A percentile compares a stretch with the other conserved stretches of the same genome.
These are phyloP conservation scores for Ormyrus labotus DNA, from an alignment of 2,888 invertebrate genomes.

Conservation along the genomic window DNA sequence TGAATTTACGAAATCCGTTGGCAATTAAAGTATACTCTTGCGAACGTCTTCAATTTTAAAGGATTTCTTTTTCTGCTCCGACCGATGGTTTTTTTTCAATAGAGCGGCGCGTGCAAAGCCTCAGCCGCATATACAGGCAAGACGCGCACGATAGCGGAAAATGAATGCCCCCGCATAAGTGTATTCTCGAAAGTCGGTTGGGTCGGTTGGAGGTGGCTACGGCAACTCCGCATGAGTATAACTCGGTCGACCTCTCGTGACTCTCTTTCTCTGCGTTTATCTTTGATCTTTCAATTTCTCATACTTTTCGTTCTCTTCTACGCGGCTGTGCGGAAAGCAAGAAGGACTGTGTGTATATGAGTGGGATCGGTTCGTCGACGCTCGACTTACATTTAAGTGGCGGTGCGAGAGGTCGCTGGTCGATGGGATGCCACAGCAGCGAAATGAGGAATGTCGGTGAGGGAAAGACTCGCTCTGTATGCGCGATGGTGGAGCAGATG, in stretches of 20 bases:
- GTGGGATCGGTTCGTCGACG: conserved; percentile 39
- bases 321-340: conserved; percentile 35
- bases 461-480: not conserved
- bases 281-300: conserved; percentile 72
- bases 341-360: not conserved
- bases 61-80: not conserved
- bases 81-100: conserved; percentile 5
- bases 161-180: conserved; percentile 70
- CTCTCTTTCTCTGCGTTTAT: conserved; percentile 61
- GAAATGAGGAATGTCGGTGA: not conserved
- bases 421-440: conserved; percentile 11
- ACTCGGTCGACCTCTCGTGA: conserved; percentile 70
- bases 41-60: conserved; percentile 2
- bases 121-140: not conserved
- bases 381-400: conserved; percentile 37
- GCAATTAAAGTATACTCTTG: too few species aligned
- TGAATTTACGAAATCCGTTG: too few species aligned
- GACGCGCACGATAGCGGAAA: conserved; percentile 66
- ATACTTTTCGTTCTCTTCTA: conserved; percentile 61
- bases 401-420: conserved; percentile 5
- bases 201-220: not conserved
- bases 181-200: conserved; percentile 66
- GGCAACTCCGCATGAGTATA: conserved; percentile 60
- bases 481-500: conserved; percentile 24
- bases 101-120: conserved; percentile 34